Conservation (phyloP, 2,797 vertebrate species). For the Acomys russatus region DNA sequence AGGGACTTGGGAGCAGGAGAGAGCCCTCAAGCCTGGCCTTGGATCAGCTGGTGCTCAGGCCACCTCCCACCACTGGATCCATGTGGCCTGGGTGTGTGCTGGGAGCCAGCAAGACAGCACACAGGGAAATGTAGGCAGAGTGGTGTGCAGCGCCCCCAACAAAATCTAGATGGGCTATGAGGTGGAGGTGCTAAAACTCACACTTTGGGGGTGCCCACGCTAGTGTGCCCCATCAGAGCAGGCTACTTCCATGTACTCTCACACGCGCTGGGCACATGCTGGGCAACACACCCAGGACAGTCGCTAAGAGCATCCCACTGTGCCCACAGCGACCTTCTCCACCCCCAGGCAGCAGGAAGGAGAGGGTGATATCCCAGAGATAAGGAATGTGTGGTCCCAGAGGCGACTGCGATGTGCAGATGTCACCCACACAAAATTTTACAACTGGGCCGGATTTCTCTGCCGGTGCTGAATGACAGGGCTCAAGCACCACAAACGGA, state of each 20-base stretch:
- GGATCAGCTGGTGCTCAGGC: neutral
- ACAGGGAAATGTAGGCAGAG: neutral
- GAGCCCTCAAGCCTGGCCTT: neutral
- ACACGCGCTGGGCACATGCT: fast-evolving
- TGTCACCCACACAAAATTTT: neutral
- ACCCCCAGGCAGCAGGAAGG: neutral
- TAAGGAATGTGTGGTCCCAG: neutral
- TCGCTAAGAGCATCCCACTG: no score
- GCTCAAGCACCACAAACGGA: fast-evolving
- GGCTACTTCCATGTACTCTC: neutral
- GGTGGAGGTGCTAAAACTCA: fast-evolving
- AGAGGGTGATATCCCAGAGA: neutral
- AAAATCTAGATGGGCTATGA: neutral
- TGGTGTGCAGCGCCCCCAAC: neutral
- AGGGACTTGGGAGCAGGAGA: fast-evolving
- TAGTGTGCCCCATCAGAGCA: neutral
- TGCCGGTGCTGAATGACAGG: neutral
- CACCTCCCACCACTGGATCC: neutral
- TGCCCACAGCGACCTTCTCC: neutral
- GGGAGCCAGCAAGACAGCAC: neutral
- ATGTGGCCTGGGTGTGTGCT: fast-evolving
- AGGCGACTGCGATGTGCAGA: neutral
- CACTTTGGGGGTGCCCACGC: fast-evolving
- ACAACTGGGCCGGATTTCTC: neutral
- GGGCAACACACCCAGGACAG: neutral